Evolutionary conservation across 2,113 vertebrate species (phyloP).

Genomic region (Probosciger aterrimus): DNA sequence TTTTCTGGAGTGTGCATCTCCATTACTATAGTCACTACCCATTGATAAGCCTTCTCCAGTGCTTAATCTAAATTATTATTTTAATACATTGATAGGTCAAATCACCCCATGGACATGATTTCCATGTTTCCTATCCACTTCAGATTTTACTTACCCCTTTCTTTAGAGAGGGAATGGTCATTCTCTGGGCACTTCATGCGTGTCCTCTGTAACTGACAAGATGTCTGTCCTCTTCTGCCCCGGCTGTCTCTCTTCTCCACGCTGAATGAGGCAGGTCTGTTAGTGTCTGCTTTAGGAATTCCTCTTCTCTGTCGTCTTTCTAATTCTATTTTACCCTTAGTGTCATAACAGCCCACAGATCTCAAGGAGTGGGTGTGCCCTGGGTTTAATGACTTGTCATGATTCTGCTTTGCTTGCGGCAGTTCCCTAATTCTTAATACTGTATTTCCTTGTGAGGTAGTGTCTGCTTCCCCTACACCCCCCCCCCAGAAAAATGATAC

Average conservation of each 20-base stretch:
- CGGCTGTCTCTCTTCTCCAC: background rate
- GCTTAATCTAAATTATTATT: background rate
- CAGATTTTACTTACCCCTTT: background rate
- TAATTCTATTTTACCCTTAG: background rate
- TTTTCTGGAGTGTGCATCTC: background rate
- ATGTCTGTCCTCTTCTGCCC: background rate
- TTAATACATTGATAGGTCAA: background rate
- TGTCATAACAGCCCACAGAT: conserved; percentile 4
- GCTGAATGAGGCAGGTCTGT: background rate
- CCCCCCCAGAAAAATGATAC: background rate
- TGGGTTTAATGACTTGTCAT: conserved; percentile 19
- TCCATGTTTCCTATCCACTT: background rate
- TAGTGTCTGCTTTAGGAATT: conserved; percentile 3
- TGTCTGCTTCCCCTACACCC: background rate
- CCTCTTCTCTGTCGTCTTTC: background rate
- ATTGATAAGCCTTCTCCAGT: background rate
- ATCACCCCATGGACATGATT: background rate
- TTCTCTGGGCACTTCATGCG: rapidly evolving
- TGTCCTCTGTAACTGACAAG: background rate
- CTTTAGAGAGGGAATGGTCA: background rate
- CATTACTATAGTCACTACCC: background rate
- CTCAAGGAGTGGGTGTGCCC: conserved; percentile 14
- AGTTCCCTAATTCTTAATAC: conserved; percentile 1
- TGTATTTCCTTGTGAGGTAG: background rate
- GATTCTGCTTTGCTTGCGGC: conserved; percentile 3